Conservation (phyloP, 2,113 vertebrate species). For the Equus przewalskii region DNA sequence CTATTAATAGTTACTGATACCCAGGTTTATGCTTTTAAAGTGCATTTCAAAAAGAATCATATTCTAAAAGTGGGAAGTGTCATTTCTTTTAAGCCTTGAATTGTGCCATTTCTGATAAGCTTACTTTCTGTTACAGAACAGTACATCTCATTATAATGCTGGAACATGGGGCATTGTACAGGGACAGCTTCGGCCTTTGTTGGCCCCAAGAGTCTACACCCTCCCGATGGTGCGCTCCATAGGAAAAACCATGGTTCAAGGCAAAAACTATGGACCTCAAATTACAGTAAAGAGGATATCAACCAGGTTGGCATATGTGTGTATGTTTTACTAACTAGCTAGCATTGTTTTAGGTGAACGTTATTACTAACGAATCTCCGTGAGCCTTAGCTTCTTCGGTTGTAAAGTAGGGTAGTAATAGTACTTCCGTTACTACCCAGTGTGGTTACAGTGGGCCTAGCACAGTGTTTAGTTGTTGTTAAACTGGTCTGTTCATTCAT, state of each 20-base stretch:
- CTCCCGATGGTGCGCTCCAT: conserved; percentile 94
- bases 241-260: conserved; percentile 94
- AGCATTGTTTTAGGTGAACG: neutral
- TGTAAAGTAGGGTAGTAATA: neutral
- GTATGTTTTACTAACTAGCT: neutral
- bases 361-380: neutral
- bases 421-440: neutral
- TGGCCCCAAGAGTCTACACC: conserved; percentile 92
- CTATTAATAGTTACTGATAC: neutral
- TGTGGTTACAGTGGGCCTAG: neutral
- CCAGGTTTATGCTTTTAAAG: conserved; percentile 29
- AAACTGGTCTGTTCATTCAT: neutral
- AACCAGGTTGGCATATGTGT: conserved; percentile 88
- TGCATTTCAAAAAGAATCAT: conserved; percentile 4
- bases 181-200: conserved; percentile 90
- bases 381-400: neutral
- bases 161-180: conserved; percentile 93
- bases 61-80: conserved; percentile 17
- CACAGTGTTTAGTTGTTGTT: neutral
- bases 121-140: conserved; percentile 87
- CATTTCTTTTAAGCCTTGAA: conserved; percentile 11
- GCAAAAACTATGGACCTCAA: conserved; percentile 93
- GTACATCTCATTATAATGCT: conserved; percentile 92
- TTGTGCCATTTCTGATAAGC: conserved; percentile 11
- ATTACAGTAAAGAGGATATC: conserved; percentile 94